Percentiles rank a stretch among this genome's conserved stretches.
phyloP scores from a whole-genome alignment of 2,888 invertebrate genomes.

The Eupithecia pulchellata region DNA sequence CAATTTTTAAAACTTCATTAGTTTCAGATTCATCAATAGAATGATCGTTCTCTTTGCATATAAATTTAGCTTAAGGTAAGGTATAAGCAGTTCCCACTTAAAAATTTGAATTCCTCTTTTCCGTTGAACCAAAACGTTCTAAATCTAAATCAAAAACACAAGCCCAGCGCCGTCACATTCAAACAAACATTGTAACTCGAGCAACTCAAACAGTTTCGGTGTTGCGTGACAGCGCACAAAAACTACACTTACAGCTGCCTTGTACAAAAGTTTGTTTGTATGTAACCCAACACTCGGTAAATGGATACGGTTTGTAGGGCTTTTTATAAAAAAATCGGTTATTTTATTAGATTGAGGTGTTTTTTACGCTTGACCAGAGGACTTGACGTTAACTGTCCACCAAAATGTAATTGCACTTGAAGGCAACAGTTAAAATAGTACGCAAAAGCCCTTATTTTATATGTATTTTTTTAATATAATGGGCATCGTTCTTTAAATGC shows the following conservation, averaged over 20 bases:
- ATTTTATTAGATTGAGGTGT: background rate
- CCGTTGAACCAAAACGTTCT: constrained; percentile 19
- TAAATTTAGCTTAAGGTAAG: too few species aligned
- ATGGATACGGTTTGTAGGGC: background rate
- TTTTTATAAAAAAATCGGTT: background rate
- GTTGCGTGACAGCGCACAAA: constrained; percentile 24
- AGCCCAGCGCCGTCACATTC: background rate
- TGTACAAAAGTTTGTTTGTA: constrained; percentile 33
- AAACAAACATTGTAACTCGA: constrained; percentile 15
- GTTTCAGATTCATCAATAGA: too few species aligned
- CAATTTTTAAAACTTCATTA: too few species aligned
- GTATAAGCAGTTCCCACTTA: background rate
- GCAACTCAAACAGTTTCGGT: constrained; percentile 9
- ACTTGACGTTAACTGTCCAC: background rate
- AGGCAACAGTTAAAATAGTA: too few species aligned
- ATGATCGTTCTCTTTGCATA: too few species aligned
- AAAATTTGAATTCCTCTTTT: constrained; percentile 18
- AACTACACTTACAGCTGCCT: constrained; percentile 38
- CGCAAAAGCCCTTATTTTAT: too few species aligned
- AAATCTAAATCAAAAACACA: constrained; percentile 19
- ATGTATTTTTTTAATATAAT: too few species aligned
- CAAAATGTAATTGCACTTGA: background rate
- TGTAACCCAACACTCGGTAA: constrained; percentile 39
- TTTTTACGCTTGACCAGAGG: background rate
- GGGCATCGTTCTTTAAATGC: too few species aligned